These are phyloP conservation scores for Lochmaea crataegi DNA, from an alignment of 2,888 invertebrate genomes.

Conservation along the genomic window DNA sequence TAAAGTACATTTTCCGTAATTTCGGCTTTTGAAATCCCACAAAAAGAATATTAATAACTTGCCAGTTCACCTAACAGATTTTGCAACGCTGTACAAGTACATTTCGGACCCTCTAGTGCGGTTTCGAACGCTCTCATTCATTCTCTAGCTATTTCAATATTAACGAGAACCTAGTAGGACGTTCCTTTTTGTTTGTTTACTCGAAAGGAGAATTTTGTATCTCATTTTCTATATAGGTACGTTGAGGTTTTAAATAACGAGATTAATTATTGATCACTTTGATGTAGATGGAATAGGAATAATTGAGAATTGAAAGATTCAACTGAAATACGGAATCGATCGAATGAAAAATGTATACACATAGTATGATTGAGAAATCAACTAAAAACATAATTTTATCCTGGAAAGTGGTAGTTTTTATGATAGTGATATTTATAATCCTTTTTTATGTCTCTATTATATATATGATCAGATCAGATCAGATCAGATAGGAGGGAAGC, in stretches of 20 bases:
- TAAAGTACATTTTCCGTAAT: background rate
- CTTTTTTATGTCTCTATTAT: too few species aligned
- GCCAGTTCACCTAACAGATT: background rate
- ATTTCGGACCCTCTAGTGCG: background rate
- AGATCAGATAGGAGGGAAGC: too few species aligned
- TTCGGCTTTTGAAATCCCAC: background rate
- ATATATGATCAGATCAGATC: too few species aligned
- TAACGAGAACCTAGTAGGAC: constrained; percentile 2
- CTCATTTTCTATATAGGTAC: constrained; percentile 1
- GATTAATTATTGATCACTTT: constrained; percentile 1
- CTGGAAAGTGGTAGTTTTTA: too few species aligned
- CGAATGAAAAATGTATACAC: too few species aligned
- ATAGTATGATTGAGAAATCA: too few species aligned
- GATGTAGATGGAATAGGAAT: background rate
- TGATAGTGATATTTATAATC: too few species aligned
- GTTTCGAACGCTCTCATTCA: background rate
- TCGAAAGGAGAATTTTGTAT: background rate
- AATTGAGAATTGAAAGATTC: background rate
- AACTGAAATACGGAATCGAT: background rate
- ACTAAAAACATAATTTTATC: too few species aligned
- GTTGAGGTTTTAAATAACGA: background rate
- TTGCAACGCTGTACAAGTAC: background rate
- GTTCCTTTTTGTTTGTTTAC: constrained; percentile 13
- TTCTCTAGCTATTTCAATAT: constrained; percentile 6
- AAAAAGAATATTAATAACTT: background rate